Evolutionary conservation across 1,140 invertebrate species (phyloP).

Genomic region (Heliconius himera): DNA sequence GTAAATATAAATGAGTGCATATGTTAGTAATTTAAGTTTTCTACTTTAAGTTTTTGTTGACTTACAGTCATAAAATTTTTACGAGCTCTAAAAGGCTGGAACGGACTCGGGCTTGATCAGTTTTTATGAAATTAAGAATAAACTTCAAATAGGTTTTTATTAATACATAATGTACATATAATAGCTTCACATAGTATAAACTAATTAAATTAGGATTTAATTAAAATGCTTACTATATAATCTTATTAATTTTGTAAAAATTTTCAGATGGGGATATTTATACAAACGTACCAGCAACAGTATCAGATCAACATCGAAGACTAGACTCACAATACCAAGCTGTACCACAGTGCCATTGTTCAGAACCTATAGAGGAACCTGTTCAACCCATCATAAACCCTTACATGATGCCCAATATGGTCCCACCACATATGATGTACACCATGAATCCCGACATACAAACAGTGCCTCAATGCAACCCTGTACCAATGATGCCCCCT

Average conservation of each 20-base stretch:
- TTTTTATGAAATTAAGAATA: too few species aligned
- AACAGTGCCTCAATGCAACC: constrained; percentile 53
- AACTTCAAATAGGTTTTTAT: too few species aligned
- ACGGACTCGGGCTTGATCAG: too few species aligned
- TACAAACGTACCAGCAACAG: constrained; percentile 61
- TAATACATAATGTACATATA: too few species aligned
- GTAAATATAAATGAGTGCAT: too few species aligned
- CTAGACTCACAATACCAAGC: constrained; percentile 44
- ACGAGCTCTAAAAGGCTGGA: too few species aligned
- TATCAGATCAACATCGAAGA: constrained; percentile 53
- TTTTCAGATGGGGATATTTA: constrained; percentile 65
- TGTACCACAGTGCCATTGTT: constrained; percentile 47
- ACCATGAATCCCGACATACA: constrained; percentile 53
- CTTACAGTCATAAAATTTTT: too few species aligned
- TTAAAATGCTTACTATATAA: not conserved
- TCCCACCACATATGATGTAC: constrained; percentile 60
- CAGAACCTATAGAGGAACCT: constrained; percentile 48
- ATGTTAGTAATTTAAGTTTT: too few species aligned
- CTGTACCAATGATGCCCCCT: constrained; percentile 61
- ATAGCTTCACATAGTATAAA: too few species aligned
- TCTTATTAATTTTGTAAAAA: not conserved
- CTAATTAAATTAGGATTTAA: not conserved
- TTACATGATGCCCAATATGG: constrained; percentile 59
- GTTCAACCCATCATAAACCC: constrained; percentile 51
- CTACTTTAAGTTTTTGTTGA: too few species aligned